Evolutionary conservation across 2,888 invertebrate species (phyloP).

Genomic region (Cephus pulcher): DNA sequence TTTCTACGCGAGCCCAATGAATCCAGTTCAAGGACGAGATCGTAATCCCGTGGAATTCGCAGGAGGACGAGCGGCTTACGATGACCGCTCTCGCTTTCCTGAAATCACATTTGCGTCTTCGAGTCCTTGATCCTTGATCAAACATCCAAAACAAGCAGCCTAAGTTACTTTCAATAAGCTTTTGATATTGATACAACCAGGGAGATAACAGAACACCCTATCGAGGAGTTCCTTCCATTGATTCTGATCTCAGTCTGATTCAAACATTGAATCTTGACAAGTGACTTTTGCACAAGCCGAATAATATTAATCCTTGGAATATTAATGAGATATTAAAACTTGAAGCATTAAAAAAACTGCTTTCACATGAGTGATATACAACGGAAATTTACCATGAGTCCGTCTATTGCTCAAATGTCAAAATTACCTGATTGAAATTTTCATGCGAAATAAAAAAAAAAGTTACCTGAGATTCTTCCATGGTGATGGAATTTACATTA

Average conservation of each 20-base stretch:
- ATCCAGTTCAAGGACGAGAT: conserved; percentile 92
- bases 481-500: conserved; percentile 81
- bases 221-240: background rate
- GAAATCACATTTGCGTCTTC: conserved; percentile 35
- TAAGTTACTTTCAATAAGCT: background rate
- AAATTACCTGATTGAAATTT: background rate
- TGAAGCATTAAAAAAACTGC: background rate
- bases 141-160: background rate
- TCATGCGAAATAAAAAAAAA: conserved; percentile 17
- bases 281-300: background rate
- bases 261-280: background rate
- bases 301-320: background rate
- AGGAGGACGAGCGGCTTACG: conserved; percentile 83
- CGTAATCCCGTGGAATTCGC: conserved; percentile 89
- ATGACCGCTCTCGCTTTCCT: conserved; percentile 77
- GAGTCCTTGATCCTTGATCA: conserved; percentile 4
- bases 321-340: background rate
- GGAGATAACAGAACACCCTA: background rate
- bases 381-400: background rate
- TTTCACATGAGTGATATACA: background rate
- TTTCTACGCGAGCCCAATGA: conserved; percentile 83
- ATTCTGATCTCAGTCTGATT: background rate
- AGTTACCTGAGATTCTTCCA: conserved; percentile 87
- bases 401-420: background rate
- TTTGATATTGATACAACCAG: background rate